Percentiles rank a stretch among this genome's conserved stretches.
These are phyloP conservation scores for Acheta domesticus DNA, from an alignment of 2,888 invertebrate genomes.

Conservation along the genomic window DNA sequence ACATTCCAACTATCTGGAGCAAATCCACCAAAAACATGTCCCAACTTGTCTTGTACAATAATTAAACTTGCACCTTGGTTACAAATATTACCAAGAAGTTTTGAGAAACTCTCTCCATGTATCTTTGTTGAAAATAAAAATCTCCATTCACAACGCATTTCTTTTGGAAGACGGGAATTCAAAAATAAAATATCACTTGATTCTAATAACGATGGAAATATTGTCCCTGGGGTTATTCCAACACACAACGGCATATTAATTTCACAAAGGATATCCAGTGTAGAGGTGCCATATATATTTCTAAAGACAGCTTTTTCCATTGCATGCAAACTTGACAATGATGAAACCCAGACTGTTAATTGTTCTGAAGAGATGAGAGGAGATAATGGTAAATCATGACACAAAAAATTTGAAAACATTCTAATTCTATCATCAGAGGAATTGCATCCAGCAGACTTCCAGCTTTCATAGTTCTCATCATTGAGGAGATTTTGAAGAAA, in stretches of 20 bases:
- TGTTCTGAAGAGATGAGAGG: conserved; percentile 5
- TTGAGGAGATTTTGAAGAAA: conserved; percentile 51
- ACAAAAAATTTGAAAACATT: conserved; percentile 27
- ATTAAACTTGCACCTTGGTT: conserved; percentile 80
- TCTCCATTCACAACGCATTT: conserved; percentile 76
- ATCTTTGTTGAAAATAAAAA: conserved; percentile 82
- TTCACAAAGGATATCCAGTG: background rate
- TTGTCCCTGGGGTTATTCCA: conserved; percentile 5
- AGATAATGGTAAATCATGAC: conserved; percentile 21
- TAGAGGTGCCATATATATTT: conserved; percentile 24
- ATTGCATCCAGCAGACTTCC: conserved; percentile 21
- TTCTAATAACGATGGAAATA: conserved; percentile 49
- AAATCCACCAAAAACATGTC: conserved; percentile 87
- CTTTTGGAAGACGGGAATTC: conserved; percentile 72
- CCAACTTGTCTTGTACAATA: conserved; percentile 76
- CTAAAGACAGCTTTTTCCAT: conserved; percentile 31
- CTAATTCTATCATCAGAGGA: conserved; percentile 11
- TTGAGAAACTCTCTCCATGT: conserved; percentile 88
- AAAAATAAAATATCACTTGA: conserved; percentile 76
- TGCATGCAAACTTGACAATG: conserved; percentile 26
- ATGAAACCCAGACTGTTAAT: conserved; percentile 26
- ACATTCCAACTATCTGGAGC: conserved; percentile 74
- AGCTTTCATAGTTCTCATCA: conserved; percentile 21
- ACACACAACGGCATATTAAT: conserved; percentile 28
- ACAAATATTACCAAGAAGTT: conserved; percentile 70